Evolutionary conservation across 2,888 invertebrate genomes (phyloP), one percentile per base, ranked within the genome.

Genomic region (Abrostola triplasia): DNA sequence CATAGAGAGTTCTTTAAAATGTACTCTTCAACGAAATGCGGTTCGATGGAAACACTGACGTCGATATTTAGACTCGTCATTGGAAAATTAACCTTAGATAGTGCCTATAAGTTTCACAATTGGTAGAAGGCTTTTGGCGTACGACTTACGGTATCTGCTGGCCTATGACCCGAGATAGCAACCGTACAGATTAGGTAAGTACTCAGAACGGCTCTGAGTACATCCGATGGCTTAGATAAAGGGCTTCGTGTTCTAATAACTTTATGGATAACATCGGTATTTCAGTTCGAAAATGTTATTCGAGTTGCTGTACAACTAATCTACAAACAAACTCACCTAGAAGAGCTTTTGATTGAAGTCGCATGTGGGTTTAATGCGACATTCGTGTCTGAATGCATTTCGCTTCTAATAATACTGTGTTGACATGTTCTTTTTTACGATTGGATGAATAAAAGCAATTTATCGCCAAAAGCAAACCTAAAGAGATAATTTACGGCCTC

Each of bases 401-500:
- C 53, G 12, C 51, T 62, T 68, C 67, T 79, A 79, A 79, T 72
- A 79, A 76, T 68, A 76, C 72, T 70, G 65, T 86, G 91, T 89
- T 89, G 89, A 91, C 90, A 89, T 84, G 82, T 84, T 86, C 87
- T 84, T 88, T 72, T 76, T 67, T 64, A 74, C 70, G 63, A 73
- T 56, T 64, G 60, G 83, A 81, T 83, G 81, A 88, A 88, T 85
- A 88, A 88, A 88, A 88, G 84, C 89, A 92, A 93, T 90, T 91
- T 91, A 90, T 91, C 91, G 89, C 83, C 87, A 86, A 90, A 90
- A 86, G 84, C 84, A 89, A 90, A 88, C 88, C 81, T 88, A 91
- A 93, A 89, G 88, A 90, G 88, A 92, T 92, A 92, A 93, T 91
- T 92, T 93, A 93, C 87, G 90, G 87, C 79, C 86, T 85, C 72